phyloP scores from a whole-genome alignment of 2,113 vertebrate species.

The Bettongia penicillata region DNA sequence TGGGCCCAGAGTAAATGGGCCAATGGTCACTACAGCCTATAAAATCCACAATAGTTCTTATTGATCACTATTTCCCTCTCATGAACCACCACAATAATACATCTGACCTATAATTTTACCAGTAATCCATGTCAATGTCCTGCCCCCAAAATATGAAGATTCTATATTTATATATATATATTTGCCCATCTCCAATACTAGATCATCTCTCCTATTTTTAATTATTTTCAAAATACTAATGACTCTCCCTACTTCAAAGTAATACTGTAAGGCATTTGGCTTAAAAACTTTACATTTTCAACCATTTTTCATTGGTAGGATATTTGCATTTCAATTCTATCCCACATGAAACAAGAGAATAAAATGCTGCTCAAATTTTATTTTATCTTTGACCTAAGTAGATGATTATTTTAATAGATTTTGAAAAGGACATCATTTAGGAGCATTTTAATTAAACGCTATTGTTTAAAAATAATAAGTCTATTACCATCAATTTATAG shows the following conservation, averaged over 20 bases:
- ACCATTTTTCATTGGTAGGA: not conserved
- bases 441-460: not conserved
- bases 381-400: not conserved
- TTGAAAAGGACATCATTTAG: not conserved
- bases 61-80: not conserved
- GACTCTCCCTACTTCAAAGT: not conserved
- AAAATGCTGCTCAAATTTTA: not conserved
- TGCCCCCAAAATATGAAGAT: not conserved
- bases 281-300: not conserved
- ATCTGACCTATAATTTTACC: not conserved
- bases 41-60: not conserved
- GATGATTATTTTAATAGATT: not conserved
- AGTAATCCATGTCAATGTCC: not conserved
- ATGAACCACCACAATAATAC: not conserved
- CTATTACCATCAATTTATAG: not conserved
- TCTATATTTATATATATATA: too few relatives aligned
- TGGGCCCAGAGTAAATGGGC: not conserved
- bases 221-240: not conserved
- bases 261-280: not conserved
- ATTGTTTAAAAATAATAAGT: not conserved
- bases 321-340: not conserved
- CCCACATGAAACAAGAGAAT: not conserved
- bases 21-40: not conserved
- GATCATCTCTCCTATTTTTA: not conserved
- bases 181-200: not conserved